Evolutionary conservation across 2,888 invertebrate genomes (phyloP).

Genomic region (Maniola hyperantus): DNA sequence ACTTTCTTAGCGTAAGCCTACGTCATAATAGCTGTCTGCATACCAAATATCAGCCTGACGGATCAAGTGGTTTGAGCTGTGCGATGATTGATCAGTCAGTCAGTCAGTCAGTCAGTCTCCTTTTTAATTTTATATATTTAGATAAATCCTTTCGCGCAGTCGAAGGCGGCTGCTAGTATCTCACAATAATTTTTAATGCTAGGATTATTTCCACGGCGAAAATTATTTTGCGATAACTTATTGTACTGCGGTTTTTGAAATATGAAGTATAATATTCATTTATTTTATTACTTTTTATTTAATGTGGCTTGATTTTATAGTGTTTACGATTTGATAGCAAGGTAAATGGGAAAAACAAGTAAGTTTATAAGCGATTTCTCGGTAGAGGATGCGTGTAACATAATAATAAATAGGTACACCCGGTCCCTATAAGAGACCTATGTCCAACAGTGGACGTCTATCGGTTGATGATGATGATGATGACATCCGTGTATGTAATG

Average conservation of each 20-base stretch:
- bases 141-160: slow-evolving; percentile 1
- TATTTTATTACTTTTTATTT: slow-evolving; percentile 8
- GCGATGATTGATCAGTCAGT: too few species aligned
- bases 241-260: slow-evolving; percentile 10
- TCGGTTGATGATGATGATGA: too few species aligned
- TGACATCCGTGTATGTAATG: too few species aligned
- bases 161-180: slow-evolving; percentile 2
- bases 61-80: too few species aligned
- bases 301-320: not conserved
- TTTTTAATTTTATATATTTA: too few species aligned
- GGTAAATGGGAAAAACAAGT: not conserved
- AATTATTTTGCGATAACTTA: slow-evolving; percentile 12
- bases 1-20: too few species aligned
- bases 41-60: too few species aligned
- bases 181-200: slow-evolving; percentile 34
- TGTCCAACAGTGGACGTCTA: too few species aligned
- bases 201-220: slow-evolving; percentile 26
- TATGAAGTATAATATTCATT: slow-evolving; percentile 14
- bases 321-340: not conserved
- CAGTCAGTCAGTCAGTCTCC: too few species aligned
- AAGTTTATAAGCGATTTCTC: not conserved
- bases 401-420: too few species aligned
- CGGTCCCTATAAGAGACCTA: too few species aligned
- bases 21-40: too few species aligned
- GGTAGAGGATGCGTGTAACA: not conserved